Percentiles rank a stretch among this genome's conserved stretches.
Conservation (phyloP, 2,888 invertebrate genomes). For the Antheraea yamamai region DNA sequence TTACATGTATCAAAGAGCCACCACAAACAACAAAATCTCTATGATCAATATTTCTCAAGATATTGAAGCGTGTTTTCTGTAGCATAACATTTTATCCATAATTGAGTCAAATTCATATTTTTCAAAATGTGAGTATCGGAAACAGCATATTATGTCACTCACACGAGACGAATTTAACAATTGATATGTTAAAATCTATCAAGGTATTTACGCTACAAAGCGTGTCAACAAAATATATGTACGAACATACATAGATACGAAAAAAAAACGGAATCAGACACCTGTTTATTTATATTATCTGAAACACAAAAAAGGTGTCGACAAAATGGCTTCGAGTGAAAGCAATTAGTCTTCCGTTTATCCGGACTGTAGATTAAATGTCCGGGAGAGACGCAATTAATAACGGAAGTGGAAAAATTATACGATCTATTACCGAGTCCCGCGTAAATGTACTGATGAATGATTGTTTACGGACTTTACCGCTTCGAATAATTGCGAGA, state of each 20-base stretch:
- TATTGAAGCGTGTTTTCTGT: no score
- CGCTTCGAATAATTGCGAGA: not conserved
- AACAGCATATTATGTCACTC: no score
- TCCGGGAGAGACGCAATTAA: conserved; percentile 44
- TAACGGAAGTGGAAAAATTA: conserved; percentile 49
- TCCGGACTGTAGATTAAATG: conserved; percentile 42
- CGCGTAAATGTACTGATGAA: conserved; percentile 40
- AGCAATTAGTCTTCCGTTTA: conserved; percentile 15
- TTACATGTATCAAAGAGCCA: no score
- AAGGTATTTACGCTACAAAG: no score
- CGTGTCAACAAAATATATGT: no score
- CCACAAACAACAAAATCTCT: no score
- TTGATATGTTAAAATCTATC: no score
- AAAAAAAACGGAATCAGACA: not conserved
- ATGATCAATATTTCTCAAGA: no score
- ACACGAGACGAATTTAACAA: no score
- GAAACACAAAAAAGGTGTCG: conserved; percentile 1
- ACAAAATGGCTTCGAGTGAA: conserved; percentile 12
- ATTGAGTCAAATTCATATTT: no score
- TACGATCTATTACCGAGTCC: conserved; percentile 48
- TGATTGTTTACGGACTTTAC: conserved; percentile 30
- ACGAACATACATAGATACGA: not conserved
- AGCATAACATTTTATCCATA: no score
- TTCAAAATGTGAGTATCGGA: no score
- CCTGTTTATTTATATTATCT: conserved; percentile 4